Conservation (phyloP, 2,113 vertebrate species). For the Tragelaphus imberbis region DNA sequence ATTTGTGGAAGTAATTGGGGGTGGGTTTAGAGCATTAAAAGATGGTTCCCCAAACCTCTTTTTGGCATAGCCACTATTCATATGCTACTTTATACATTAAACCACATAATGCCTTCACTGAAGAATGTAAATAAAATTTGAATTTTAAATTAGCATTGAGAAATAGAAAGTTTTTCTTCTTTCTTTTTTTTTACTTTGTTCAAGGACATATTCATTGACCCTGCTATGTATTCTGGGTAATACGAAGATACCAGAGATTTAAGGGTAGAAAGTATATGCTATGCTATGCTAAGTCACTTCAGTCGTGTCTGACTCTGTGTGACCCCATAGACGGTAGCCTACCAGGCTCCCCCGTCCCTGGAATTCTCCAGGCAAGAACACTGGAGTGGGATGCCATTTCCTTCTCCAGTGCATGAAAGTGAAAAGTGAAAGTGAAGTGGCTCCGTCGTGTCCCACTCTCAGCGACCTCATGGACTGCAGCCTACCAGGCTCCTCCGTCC, state of each 20-base stretch:
- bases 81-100: background rate
- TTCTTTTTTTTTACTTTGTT: background rate
- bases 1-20: background rate
- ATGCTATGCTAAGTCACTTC: too few species aligned
- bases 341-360: too few species aligned
- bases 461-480: too few species aligned
- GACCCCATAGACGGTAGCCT: too few species aligned
- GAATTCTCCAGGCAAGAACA: too few species aligned
- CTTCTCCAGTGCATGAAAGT: too few species aligned
- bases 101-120: background rate
- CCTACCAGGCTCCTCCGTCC: too few species aligned
- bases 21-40: rapidly evolving
- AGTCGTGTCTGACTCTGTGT: too few species aligned
- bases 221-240: background rate
- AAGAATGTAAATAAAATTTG: background rate
- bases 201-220: background rate
- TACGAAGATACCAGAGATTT: background rate
- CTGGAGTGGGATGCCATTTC: too few species aligned
- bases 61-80: background rate
- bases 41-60: background rate
- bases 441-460: too few species aligned
- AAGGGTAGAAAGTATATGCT: background rate
- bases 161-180: background rate
- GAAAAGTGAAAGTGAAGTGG: too few species aligned
- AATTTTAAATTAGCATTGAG: background rate